Percentiles rank a stretch among this genome's conserved stretches.
Conservation (phyloP, 2,888 invertebrate genomes). For the Lasioglossum villosulum region DNA sequence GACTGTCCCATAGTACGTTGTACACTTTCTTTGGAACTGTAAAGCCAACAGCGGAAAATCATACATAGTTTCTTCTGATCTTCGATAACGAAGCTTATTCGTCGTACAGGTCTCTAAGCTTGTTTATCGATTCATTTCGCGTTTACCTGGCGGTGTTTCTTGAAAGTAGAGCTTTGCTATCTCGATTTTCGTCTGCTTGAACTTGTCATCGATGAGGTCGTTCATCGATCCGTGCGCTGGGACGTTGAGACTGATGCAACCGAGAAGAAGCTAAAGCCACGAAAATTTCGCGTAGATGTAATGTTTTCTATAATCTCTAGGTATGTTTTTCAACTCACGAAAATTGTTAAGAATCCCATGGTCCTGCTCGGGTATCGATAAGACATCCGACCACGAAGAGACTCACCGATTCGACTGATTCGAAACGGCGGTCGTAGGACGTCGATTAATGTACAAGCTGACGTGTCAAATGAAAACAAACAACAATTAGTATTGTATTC, state of each 20-base stretch:
- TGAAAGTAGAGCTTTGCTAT: conserved; percentile 65
- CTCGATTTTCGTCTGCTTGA: conserved; percentile 67
- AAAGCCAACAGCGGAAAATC: not conserved
- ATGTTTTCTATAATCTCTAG: not conserved
- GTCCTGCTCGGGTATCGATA: not conserved
- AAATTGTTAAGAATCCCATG: conserved; percentile 31
- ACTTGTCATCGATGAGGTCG: conserved; percentile 61
- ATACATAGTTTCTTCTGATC: not conserved
- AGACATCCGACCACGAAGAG: conserved; percentile 1
- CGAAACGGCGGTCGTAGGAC: not conserved
- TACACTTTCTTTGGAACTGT: conserved; percentile 65
- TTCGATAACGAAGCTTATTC: not conserved
- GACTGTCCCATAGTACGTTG: conserved; percentile 61
- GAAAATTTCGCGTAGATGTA: not conserved
- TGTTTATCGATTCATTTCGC: not conserved
- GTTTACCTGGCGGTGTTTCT: conserved; percentile 54
- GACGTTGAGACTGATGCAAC: not conserved
- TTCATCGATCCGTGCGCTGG: conserved; percentile 2
- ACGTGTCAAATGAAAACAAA: conserved; percentile 29
- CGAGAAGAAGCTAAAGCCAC: conserved; percentile 23
- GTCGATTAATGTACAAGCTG: conserved; percentile 21
- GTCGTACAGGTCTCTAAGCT: not conserved
- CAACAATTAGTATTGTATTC: conserved; percentile 16
- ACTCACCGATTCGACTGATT: conserved; percentile 23
- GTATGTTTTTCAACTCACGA: conserved; percentile 30